Percentiles rank a stretch among this genome's conserved stretches.
These are phyloP conservation scores for Matsumyia berberina DNA, from an alignment of 2,888 invertebrate genomes.

Conservation along the genomic window DNA sequence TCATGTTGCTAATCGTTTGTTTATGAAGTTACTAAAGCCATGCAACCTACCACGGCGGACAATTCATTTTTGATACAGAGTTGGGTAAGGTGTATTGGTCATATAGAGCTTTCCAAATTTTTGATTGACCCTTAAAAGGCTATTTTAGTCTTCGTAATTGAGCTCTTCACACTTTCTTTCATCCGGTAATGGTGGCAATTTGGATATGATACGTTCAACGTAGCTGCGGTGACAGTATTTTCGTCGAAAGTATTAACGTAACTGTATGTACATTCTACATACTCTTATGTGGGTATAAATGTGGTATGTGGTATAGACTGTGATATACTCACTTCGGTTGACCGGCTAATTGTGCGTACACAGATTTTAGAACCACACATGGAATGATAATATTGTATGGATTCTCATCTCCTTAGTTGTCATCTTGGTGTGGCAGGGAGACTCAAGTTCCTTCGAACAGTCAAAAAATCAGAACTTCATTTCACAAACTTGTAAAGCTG, in stretches of 20 bases:
- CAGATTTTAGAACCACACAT: too few species aligned
- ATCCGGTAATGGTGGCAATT: conserved; percentile 6
- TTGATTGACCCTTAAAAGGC: not conserved
- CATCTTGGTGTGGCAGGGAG: too few species aligned
- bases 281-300: too few species aligned
- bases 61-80: conserved; percentile 1
- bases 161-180: conserved; percentile 15
- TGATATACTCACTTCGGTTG: too few species aligned
- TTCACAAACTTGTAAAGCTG: too few species aligned
- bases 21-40: not conserved
- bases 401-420: too few species aligned
- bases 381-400: too few species aligned
- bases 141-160: conserved; percentile 1
- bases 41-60: not conserved
- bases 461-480: too few species aligned
- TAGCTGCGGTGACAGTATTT: conserved; percentile 3
- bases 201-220: not conserved
- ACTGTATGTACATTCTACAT: not conserved
- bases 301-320: too few species aligned
- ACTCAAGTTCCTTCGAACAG: too few species aligned
- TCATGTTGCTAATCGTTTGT: conserved; percentile 8
- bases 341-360: too few species aligned
- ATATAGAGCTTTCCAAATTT: not conserved
- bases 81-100: not conserved
- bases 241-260: not conserved